Evolutionary conservation across 2,888 invertebrate genomes (phyloP), one percentile per base, ranked within the genome.

Genomic region (Aproaerema taeniolella): DNA sequence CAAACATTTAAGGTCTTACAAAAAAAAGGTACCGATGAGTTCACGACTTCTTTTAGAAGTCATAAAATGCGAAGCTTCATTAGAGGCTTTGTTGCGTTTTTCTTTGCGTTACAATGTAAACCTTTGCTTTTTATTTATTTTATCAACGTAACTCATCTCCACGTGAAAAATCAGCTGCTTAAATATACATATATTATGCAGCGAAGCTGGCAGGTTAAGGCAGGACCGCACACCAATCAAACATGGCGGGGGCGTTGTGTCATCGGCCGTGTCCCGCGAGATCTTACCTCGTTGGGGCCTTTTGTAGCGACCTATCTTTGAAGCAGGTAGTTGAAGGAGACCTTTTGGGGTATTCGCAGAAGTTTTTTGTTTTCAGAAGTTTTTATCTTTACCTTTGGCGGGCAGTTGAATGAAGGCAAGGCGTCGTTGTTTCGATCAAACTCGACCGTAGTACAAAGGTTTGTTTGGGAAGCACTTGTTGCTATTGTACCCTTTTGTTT

Each of bases 281-380:
- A 50, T 44, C 32, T 42, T 49, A 60, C 55, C 51, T 59, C 53
- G 46, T 42, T 56, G 61, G 52, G 57, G 52, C 52, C 58, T 62
- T 61, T 56, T 59, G 53, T 49, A 47, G 45, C 53, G 58, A 59
- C 49, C 52, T 52, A 55, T 59, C 59, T 67, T 58, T 64, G 50
- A 61, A 60, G 72, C 81, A 83, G 83, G 83, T 83, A 83, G 80
- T 64, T 64, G 55, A 57, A 67, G 68, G 12, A 15, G 28, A 37
- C 32, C 39, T 28, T 38, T 41, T 31, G 30, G 31, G 30, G n/a
- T 73, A 74, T 78, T 75, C 50, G 71, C 60, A 47, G 52, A 53
- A 46, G 48, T 45, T 80, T 77, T 81, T 80, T 78, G 61, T 61
- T 50, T 51, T 38, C 45, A 54, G 46, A 64, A n/a, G 68, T 69